Base-by-base conservation (phyloP, 1,140 invertebrate species). In the Trachelipus rathkii region DNA sequence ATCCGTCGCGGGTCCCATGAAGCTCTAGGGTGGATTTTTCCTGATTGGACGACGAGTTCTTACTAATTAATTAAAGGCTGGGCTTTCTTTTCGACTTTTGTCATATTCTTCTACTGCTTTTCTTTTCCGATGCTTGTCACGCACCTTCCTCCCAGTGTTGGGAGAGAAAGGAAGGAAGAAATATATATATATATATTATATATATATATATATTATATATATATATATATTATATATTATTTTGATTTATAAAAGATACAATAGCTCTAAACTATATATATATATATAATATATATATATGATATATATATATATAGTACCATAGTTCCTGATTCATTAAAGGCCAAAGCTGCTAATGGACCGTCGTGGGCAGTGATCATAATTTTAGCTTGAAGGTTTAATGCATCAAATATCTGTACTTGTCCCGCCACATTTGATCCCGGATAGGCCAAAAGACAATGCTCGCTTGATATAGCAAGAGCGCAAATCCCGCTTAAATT, bases 331-430 rank as follows among this genome's bases (percentile, higher is more conserved):
- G 90, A 90, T 79, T 91, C 89, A 86, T 92, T 96, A 87, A 99
- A 99, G 77, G 93, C 91, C 79, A 99, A 88, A 46, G 96, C 96
- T 77, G 96, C 97, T 83, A 99, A 87, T 69, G 96, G 94, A 84
- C 93, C 95, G 84, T 98, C 96, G 86, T 99, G 97, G 67, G 97
- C 97, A 74, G 93, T 91, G 82, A 98, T 96, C 91, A 97, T 96
- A 74, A 92, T 95, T 86, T 97, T 96, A 44, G 95, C 93, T 89
- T 95, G 92, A 92, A 99, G 88, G 87, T 98, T 95, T 77, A 93
- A 91, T 66, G 95, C 94, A 88, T 99, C 97, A 85, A 99, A 99
- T 84, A 99, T 96, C 86, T 99, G 96, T 69, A 99, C 94, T 89
- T 98, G 95, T 19, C 96, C 96, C 76, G 93, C 92, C 60, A 92